These are phyloP conservation scores for Drosophila nigrodunni DNA, from an alignment of 1,140 invertebrate genomes.

Conservation along the genomic window DNA sequence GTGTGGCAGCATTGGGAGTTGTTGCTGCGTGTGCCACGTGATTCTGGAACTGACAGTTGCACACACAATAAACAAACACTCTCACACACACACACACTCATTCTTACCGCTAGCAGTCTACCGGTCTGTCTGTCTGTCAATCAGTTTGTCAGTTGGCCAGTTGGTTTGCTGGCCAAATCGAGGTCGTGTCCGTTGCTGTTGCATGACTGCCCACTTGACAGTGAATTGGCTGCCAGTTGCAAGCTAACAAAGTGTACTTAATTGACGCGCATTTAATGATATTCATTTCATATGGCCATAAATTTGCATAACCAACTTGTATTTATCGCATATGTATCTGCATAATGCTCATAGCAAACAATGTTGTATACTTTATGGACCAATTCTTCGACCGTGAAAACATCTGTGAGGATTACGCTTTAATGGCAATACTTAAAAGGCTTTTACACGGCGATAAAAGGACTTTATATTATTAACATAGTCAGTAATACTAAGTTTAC, in stretches of 20 bases:
- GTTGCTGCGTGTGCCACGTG: conserved; percentile 16
- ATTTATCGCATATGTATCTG: conserved; percentile 2
- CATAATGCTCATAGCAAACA: background rate
- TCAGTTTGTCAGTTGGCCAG: conserved; percentile 9
- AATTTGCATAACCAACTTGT: conserved; percentile 16
- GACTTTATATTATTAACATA: too few relatives aligned
- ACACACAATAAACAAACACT: conserved; percentile 4
- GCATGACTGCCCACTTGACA: conserved; percentile 17
- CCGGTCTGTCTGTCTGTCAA: background rate
- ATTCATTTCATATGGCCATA: conserved; percentile 26
- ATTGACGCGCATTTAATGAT: conserved; percentile 39
- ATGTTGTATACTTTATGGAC: too few relatives aligned
- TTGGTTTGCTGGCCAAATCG: conserved; percentile 11
- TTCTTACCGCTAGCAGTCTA: too few relatives aligned
- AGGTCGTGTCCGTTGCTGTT: conserved; percentile 32
- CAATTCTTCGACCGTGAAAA: too few relatives aligned
- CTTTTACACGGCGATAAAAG: too few relatives aligned
- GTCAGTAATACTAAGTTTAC: too few relatives aligned
- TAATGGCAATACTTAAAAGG: too few relatives aligned
- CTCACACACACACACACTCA: background rate
- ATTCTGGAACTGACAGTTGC: conserved; percentile 36
- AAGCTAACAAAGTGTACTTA: conserved; percentile 38
- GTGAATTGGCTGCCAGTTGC: conserved; percentile 19
- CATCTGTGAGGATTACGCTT: too few relatives aligned
- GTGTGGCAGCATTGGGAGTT: conserved; percentile 18